These are phyloP conservation scores for Tokudaia muenninki DNA, from an alignment of 2,797 vertebrate species.

Conservation along the genomic window DNA sequence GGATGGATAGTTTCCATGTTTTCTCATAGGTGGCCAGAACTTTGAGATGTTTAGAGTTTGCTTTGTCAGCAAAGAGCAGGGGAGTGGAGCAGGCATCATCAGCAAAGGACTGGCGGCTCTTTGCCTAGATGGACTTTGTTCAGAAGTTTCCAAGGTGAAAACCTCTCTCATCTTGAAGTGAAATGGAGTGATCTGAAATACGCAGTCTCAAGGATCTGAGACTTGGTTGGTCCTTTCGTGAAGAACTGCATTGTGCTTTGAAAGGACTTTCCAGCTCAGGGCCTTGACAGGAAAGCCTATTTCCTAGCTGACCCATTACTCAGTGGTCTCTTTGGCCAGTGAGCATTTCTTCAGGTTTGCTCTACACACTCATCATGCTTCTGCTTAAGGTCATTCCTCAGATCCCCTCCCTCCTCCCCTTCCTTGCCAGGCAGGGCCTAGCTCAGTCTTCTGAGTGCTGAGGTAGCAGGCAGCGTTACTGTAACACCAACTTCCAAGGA, in stretches of 20 bases:
- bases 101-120: background rate
- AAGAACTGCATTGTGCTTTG: slow-evolving; percentile 66
- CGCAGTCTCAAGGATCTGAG: slow-evolving; percentile 51
- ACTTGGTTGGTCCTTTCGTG: slow-evolving; percentile 53
- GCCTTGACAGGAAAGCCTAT: slow-evolving; percentile 42
- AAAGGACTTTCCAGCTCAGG: slow-evolving; percentile 65
- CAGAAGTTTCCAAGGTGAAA: slow-evolving; percentile 65
- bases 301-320: slow-evolving; percentile 54
- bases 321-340: slow-evolving; percentile 19
- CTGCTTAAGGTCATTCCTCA: background rate
- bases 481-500: slow-evolving; percentile 25
- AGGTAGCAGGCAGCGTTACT: background rate
- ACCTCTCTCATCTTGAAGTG: slow-evolving; percentile 42
- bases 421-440: background rate
- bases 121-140: slow-evolving; percentile 53
- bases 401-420: background rate
- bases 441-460: background rate
- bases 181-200: slow-evolving; percentile 54
- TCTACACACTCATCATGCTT: background rate
- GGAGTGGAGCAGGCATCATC: background rate
- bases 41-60: slow-evolving; percentile 6
- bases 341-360: slow-evolving; percentile 46
- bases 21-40: slow-evolving; percentile 37
- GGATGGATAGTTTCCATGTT: slow-evolving; percentile 48
- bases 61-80: slow-evolving; percentile 31